Evolutionary conservation across 2,113 vertebrate species (phyloP).

Genomic region (Acinonyx jubatus): DNA sequence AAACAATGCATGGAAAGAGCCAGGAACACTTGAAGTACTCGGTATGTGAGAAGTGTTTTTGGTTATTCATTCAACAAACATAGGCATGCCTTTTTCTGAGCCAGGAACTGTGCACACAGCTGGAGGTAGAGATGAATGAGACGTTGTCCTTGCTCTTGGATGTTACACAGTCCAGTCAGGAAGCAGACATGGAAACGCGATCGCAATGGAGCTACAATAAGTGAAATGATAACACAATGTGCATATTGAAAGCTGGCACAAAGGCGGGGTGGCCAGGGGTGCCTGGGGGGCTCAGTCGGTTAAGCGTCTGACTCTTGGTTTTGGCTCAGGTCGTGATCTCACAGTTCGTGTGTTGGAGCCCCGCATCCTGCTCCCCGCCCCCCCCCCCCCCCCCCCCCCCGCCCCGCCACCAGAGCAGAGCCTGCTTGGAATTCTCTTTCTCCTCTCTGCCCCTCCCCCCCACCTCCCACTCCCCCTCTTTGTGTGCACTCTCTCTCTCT

Average conservation of each 20-base stretch:
- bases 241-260: background rate
- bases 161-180: constrained; percentile 32
- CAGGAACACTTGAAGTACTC: background rate
- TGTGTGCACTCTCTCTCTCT: too few species aligned
- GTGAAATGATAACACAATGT: background rate
- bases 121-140: constrained; percentile 39
- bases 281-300: too few species aligned
- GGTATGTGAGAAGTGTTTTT: background rate
- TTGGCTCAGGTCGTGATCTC: too few species aligned
- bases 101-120: constrained; percentile 24
- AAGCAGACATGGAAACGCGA: constrained; percentile 39
- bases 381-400: too few species aligned
- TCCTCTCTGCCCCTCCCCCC: too few species aligned
- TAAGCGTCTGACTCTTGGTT: too few species aligned
- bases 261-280: background rate
- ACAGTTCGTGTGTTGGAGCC: too few species aligned
- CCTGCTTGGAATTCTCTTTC: too few species aligned
- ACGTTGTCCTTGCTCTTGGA: constrained; percentile 29
- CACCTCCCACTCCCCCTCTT: too few species aligned
- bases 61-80: constrained; percentile 63
- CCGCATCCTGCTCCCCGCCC: too few species aligned
- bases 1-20: background rate
- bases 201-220: background rate
- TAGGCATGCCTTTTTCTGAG: background rate
- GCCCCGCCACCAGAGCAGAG: too few species aligned